Evolutionary conservation across 2,888 invertebrate genomes (phyloP).

Genomic region (Lasius fuliginosus): DNA sequence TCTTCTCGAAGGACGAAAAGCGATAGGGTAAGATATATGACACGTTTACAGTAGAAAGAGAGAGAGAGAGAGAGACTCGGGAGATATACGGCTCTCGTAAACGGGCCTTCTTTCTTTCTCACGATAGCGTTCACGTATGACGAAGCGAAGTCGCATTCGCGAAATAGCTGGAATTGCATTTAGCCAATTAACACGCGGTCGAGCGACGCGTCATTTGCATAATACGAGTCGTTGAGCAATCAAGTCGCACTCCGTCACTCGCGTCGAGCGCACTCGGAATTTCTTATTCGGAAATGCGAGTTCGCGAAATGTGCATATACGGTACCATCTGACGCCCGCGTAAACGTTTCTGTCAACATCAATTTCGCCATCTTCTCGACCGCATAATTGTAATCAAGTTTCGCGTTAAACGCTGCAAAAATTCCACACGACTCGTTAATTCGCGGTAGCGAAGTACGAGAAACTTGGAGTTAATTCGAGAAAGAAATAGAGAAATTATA

Average conservation of each 20-base stretch:
- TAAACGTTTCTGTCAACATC: not conserved
- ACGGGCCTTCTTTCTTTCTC: not conserved
- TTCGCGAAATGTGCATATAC: not conserved
- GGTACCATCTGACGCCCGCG: not conserved
- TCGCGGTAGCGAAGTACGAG: not conserved
- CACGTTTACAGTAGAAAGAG: not conserved
- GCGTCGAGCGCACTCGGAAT: slow-evolving; percentile 47
- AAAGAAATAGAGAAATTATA: not conserved
- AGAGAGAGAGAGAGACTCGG: not conserved
- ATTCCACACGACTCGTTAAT: not conserved
- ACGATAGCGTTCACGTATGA: not conserved
- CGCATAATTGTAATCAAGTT: not conserved
- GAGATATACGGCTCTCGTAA: not conserved
- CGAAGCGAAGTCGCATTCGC: not conserved
- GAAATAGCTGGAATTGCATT: slow-evolving; percentile 21
- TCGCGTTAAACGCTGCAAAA: not conserved
- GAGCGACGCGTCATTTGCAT: slow-evolving; percentile 76
- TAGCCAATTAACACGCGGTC: slow-evolving; percentile 50
- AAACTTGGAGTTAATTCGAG: not conserved
- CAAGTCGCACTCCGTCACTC: slow-evolving; percentile 75
- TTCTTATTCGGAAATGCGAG: slow-evolving; percentile 1
- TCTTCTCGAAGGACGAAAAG: not conserved
- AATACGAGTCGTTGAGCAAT: slow-evolving; percentile 77
- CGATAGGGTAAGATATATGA: not conserved
- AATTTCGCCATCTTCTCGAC: not conserved